Percentiles rank a stretch among this genome's conserved stretches.
These are phyloP conservation scores for Drosophila tsacasi DNA, from an alignment of 1,140 invertebrate species.

Conservation along the genomic window DNA sequence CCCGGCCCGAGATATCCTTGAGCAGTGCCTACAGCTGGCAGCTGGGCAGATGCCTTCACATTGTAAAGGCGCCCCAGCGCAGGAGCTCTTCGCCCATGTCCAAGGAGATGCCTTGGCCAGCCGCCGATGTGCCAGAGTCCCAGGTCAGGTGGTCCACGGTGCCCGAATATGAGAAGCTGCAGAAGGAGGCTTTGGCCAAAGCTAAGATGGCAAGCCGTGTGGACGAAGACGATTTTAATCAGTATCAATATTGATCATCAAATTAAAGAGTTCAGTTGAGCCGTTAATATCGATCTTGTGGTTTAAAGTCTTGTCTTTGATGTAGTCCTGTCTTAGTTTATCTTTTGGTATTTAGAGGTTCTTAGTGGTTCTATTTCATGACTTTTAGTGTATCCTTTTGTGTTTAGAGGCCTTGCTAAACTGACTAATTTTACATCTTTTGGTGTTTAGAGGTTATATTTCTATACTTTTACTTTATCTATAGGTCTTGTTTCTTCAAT, in stretches of 20 bases:
- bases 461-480: too few relatives aligned
- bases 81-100: background rate
- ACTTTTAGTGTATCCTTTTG: too few relatives aligned
- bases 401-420: too few relatives aligned
- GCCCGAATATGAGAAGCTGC: conserved; percentile 35
- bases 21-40: conserved; percentile 44
- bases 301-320: background rate
- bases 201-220: background rate
- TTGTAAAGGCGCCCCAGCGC: background rate
- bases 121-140: background rate
- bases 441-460: too few relatives aligned
- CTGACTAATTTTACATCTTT: too few relatives aligned
- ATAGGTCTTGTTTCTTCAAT: too few relatives aligned
- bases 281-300: background rate
- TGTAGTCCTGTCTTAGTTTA: too few relatives aligned
- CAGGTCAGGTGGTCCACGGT: background rate
- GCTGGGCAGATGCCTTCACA: background rate
- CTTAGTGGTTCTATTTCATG: too few relatives aligned
- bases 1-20: background rate
- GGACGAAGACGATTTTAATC: background rate
- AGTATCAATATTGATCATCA: too few relatives aligned
- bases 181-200: conserved; percentile 17
- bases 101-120: background rate
- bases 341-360: too few relatives aligned
- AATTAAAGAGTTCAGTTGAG: background rate